These are phyloP conservation scores for Pseudoips prasinana DNA, from an alignment of 2,888 invertebrate genomes.

Conservation along the genomic window DNA sequence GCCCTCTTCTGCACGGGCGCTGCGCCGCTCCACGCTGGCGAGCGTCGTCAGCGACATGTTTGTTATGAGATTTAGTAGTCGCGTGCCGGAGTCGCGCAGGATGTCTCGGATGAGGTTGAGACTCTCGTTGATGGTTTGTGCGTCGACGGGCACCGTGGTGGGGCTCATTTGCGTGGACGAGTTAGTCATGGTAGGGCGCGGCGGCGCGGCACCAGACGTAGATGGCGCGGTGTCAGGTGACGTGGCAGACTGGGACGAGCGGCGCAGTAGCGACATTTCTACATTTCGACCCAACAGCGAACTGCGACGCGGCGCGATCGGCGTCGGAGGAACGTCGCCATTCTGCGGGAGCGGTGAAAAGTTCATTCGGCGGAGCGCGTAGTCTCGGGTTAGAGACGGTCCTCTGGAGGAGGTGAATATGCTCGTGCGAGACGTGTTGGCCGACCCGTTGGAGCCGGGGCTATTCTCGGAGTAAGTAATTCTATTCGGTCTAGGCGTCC, in stretches of 20 bases:
- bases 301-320: constrained; percentile 8
- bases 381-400: constrained; percentile 36
- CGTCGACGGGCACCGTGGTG: constrained; percentile 52
- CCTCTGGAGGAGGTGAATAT: constrained; percentile 61
- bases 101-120: constrained; percentile 73
- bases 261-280: constrained; percentile 17
- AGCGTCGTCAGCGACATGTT: constrained; percentile 70
- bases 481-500: constrained; percentile 39
- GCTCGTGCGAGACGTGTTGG: constrained; percentile 64
- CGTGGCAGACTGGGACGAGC: constrained; percentile 24
- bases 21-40: constrained; percentile 53
- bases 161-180: constrained; percentile 60
- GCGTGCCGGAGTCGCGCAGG: constrained; percentile 71
- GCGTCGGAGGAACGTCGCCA: constrained; percentile 20
- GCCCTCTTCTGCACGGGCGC: constrained; percentile 15
- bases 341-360: constrained; percentile 36
- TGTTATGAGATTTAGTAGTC: constrained; percentile 70
- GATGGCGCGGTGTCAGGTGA: constrained; percentile 31
- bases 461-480: constrained; percentile 37
- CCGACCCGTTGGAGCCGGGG: constrained; percentile 27
- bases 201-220: constrained; percentile 35
- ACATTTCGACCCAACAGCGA: constrained; percentile 17
- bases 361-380: constrained; percentile 44
- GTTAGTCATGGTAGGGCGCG: constrained; percentile 49
- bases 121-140: constrained; percentile 70